These are phyloP conservation scores for Trichonephila inaurata DNA, from an alignment of 1,140 invertebrate genomes.

Conservation along the genomic window DNA sequence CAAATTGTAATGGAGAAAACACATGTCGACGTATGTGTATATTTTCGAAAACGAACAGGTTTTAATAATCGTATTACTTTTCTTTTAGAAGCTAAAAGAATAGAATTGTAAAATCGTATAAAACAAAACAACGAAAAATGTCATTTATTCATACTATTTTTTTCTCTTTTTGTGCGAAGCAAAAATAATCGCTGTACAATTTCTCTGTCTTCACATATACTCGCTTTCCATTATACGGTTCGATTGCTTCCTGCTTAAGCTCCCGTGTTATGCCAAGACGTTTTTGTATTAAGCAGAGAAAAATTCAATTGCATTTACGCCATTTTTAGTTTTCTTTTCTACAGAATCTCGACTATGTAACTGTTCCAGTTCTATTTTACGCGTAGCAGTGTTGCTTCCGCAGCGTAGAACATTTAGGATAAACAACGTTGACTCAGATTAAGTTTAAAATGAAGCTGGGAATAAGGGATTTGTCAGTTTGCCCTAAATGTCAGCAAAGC, in stretches of 20 bases:
- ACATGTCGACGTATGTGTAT: not conserved
- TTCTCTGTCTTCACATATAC: slow-evolving; percentile 26
- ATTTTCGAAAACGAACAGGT: not conserved
- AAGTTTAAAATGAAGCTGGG: slow-evolving; percentile 56
- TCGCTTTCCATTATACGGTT: slow-evolving; percentile 40
- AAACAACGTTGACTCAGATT: slow-evolving; percentile 53
- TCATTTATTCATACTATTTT: not conserved
- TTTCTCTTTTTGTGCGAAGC: not conserved
- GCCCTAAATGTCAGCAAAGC: not conserved
- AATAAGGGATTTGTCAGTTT: slow-evolving; percentile 48
- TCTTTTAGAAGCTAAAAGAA: not conserved
- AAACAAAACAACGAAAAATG: not conserved
- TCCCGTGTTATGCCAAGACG: not conserved
- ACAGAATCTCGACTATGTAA: not conserved
- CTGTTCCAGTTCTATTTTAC: not conserved
- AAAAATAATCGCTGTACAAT: slow-evolving; percentile 9
- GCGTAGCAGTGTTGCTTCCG: not conserved
- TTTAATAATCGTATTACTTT: not conserved
- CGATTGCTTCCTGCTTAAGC: slow-evolving; percentile 28
- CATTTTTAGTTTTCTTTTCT: not conserved
- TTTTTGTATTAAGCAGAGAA: slow-evolving; percentile 26
- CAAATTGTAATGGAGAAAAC: not conserved
- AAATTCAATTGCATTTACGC: slow-evolving; percentile 52
- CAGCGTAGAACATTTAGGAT: not conserved
- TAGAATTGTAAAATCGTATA: not conserved